phyloP scores from a whole-genome alignment of 2,113 vertebrate species.

The Corvus hawaiiensis region DNA sequence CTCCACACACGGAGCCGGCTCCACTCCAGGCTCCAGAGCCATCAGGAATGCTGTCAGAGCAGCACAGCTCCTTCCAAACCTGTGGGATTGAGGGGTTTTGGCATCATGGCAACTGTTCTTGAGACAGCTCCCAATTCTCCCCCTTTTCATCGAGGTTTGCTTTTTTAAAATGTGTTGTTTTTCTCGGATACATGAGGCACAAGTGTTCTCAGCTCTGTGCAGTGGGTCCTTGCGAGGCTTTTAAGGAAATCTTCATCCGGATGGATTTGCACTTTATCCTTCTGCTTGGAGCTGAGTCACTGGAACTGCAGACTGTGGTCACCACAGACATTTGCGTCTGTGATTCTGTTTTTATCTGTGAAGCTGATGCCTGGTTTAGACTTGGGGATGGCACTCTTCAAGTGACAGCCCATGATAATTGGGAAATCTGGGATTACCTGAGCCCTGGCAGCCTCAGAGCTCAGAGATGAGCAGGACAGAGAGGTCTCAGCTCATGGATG shows the following conservation, averaged over 20 bases:
- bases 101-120: neutral
- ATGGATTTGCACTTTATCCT: neutral
- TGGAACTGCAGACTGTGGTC: neutral
- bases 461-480: neutral
- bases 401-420: neutral
- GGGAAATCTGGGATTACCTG: neutral
- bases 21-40: neutral
- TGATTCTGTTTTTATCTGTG: neutral
- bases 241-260: neutral
- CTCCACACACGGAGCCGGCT: rapidly evolving
- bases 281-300: neutral
- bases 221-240: neutral
- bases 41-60: neutral
- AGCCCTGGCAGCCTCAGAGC: neutral
- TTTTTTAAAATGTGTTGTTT: neutral
- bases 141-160: neutral
- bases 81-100: neutral
- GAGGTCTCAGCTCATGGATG: neutral
- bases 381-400: neutral
- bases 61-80: neutral
- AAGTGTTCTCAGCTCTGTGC: neutral
- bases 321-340: neutral
- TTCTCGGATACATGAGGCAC: neutral
- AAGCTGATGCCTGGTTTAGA: neutral
- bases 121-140: neutral